A percentile compares a stretch with the other conserved stretches of the same genome.
These are phyloP conservation scores for Deroplatys truncata DNA, from an alignment of 2,888 invertebrate species.

Conservation along the genomic window DNA sequence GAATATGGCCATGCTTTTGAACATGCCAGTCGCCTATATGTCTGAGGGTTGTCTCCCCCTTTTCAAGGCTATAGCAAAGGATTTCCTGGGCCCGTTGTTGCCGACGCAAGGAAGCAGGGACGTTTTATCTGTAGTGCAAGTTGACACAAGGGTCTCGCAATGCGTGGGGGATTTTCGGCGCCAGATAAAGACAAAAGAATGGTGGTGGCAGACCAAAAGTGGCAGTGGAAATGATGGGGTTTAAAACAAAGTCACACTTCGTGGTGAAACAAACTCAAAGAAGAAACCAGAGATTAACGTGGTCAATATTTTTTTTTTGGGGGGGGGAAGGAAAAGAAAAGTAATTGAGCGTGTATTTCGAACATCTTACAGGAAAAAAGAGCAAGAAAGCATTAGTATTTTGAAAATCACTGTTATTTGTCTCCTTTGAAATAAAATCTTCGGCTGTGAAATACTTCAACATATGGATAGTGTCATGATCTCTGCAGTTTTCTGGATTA, in stretches of 20 bases:
- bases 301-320: too few relatives aligned
- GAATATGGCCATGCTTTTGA: not conserved
- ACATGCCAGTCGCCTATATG: not conserved
- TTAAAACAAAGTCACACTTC: not conserved
- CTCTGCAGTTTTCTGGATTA: too few relatives aligned
- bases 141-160: not conserved
- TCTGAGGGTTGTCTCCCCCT: not conserved
- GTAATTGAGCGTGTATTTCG: too few relatives aligned
- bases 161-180: not conserved
- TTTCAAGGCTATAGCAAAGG: not conserved
- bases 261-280: not conserved
- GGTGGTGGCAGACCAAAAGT: not conserved
- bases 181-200: not conserved
- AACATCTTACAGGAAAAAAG: too few relatives aligned
- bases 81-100: not conserved
- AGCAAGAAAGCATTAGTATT: too few relatives aligned
- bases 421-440: too few relatives aligned
- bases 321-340: too few relatives aligned
- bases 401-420: too few relatives aligned
- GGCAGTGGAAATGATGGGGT: not conserved
- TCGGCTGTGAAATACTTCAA: too few relatives aligned
- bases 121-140: not conserved
- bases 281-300: too few relatives aligned
- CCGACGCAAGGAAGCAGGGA: not conserved
- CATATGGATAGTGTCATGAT: too few relatives aligned